Evolutionary conservation across 2,797 vertebrate species (phyloP).

Genomic region (Lophura swinhoii): DNA sequence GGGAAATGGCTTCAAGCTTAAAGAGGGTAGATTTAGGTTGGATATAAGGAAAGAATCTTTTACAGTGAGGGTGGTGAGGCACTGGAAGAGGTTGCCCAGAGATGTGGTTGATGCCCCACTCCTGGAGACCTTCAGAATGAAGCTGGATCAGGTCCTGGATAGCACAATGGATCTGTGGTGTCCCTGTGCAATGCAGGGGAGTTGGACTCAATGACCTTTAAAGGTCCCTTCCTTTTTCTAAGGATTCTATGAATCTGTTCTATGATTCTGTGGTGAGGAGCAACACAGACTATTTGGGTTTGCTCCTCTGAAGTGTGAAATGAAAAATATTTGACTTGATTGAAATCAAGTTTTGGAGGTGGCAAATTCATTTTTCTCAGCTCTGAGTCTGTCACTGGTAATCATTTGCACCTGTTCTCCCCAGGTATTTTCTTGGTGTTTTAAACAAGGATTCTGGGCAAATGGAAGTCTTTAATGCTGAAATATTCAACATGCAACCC

Average conservation of each 20-base stretch:
- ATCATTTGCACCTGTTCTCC: background rate
- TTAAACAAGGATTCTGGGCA: constrained; percentile 88
- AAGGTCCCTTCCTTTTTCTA: too few relatives aligned
- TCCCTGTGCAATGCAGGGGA: too few relatives aligned
- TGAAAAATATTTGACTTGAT: background rate
- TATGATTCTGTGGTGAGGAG: background rate
- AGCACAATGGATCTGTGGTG: too few relatives aligned
- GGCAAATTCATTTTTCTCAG: background rate
- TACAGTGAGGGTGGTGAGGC: too few relatives aligned
- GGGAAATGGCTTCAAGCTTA: too few relatives aligned
- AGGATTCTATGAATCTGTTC: too few relatives aligned
- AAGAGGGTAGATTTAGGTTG: too few relatives aligned
- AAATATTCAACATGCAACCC: constrained; percentile 92
- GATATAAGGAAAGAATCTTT: too few relatives aligned
- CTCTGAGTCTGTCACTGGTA: background rate
- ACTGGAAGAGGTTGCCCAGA: too few relatives aligned
- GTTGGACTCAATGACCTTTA: background rate
- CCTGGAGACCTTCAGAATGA: too few relatives aligned
- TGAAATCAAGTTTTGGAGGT: background rate
- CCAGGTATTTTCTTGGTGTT: constrained; percentile 93
- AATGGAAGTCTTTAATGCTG: constrained; percentile 92
- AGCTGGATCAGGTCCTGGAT: too few relatives aligned
- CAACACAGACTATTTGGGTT: background rate
- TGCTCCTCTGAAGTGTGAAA: background rate
- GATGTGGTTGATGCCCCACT: too few relatives aligned